These are phyloP conservation scores for Synaphobranchus kaupii DNA, from an alignment of 2,797 vertebrate genomes.

Conservation along the genomic window DNA sequence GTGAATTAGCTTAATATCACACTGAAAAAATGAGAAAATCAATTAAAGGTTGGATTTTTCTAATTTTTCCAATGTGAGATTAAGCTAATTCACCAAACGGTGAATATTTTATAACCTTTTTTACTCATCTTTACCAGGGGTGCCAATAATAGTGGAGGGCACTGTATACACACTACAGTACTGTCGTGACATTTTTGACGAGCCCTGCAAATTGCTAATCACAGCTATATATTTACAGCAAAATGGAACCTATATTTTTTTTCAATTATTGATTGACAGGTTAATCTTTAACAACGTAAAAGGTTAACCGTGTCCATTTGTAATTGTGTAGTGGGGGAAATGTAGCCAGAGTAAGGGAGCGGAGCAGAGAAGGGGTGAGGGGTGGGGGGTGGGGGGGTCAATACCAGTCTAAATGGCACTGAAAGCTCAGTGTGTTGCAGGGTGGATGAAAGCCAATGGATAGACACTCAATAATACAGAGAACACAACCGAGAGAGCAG, in stretches of 20 bases:
- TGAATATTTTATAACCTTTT: too few species aligned
- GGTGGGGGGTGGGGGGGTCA: slow-evolving; percentile 16
- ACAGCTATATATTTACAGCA: not conserved
- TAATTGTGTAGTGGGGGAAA: not conserved
- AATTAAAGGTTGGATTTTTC: too few species aligned
- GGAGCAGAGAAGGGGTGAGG: not conserved
- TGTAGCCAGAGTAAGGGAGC: not conserved
- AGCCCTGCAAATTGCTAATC: not conserved
- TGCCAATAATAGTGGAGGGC: too few species aligned
- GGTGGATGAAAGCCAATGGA: not conserved
- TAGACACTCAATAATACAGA: slow-evolving; percentile 35
- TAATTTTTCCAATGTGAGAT: too few species aligned
- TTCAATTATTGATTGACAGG: not conserved
- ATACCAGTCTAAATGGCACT: not conserved
- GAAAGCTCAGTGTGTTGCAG: not conserved
- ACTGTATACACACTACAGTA: not conserved
- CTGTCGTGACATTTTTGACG: not conserved
- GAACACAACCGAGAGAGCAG: slow-evolving; percentile 41
- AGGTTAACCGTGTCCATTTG: not conserved
- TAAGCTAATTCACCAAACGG: too few species aligned
- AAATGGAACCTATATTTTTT: not conserved
- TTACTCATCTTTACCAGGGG: too few species aligned
- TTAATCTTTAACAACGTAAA: not conserved
- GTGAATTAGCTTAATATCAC: too few species aligned
- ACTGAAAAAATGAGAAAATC: too few species aligned